A percentile compares a stretch with the other conserved stretches of the same genome.
These are phyloP conservation scores for Trematomus loennbergii DNA, from an alignment of 2,113 vertebrate species.

Conservation along the genomic window DNA sequence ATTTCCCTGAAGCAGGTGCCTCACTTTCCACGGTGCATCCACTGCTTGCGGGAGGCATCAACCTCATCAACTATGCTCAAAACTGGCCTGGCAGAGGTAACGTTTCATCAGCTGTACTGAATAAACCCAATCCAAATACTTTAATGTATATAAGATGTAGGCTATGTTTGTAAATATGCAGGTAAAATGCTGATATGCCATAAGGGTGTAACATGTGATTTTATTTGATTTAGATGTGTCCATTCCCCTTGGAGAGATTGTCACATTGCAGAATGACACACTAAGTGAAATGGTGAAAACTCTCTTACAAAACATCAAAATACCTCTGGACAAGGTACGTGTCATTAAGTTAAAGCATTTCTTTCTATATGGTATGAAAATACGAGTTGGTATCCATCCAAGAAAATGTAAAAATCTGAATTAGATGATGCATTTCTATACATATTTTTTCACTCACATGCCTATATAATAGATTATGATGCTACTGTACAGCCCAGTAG, in stretches of 20 bases:
- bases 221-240: slow-evolving; percentile 64
- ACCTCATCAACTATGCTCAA: slow-evolving; percentile 65
- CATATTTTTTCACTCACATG: not conserved
- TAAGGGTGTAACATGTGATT: not conserved
- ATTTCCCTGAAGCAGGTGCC: slow-evolving; percentile 51
- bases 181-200: not conserved
- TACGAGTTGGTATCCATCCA: not conserved
- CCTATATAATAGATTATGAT: not conserved
- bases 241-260: slow-evolving; percentile 70
- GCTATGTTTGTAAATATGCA: not conserved
- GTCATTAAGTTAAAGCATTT: not conserved
- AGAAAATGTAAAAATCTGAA: not conserved
- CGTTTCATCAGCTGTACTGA: not conserved
- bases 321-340: slow-evolving; percentile 80
- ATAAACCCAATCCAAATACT: no score
- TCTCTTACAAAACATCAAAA: slow-evolving; percentile 57
- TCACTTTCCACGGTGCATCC: slow-evolving; percentile 49
- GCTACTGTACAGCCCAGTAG: not conserved
- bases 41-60: slow-evolving; percentile 59
- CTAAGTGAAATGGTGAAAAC: slow-evolving; percentile 40
- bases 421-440: not conserved
- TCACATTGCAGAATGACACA: slow-evolving; percentile 52
- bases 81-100: slow-evolving; percentile 82
- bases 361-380: not conserved
- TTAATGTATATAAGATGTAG: not conserved